Conservation (phyloP, 1,140 invertebrate genomes). For the Mactra quadrangularis region DNA sequence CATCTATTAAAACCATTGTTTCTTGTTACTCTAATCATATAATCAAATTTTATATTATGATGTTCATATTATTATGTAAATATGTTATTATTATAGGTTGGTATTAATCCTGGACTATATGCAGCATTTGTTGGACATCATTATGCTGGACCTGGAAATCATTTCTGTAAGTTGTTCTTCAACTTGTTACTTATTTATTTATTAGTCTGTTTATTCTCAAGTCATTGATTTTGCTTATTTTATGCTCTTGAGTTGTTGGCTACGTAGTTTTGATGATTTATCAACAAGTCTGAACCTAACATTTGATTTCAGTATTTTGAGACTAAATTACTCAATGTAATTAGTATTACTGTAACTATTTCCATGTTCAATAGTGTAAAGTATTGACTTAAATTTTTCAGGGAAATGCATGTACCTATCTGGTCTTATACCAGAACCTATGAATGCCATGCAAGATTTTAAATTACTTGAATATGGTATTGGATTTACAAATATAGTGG, state of each 20-base stretch:
- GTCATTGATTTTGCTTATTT: not conserved
- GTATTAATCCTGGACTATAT: constrained; percentile 98
- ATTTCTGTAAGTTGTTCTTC: constrained; percentile 92
- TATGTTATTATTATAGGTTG: constrained; percentile 89
- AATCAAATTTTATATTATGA: too few species aligned
- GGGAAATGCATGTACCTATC: constrained; percentile 98
- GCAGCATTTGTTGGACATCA: constrained; percentile 99
- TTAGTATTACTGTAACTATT: not conserved
- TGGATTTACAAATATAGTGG: constrained; percentile 99
- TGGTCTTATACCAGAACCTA: constrained; percentile 96
- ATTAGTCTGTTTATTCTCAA: not conserved
- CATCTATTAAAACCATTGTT: not conserved
- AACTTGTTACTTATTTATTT: not conserved
- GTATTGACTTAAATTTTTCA: constrained; percentile 78
- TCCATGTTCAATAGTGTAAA: not conserved
- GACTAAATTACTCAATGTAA: not conserved
- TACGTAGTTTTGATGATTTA: not conserved
- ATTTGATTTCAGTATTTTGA: not conserved
- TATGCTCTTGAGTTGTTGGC: not conserved
- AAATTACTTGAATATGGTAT: constrained; percentile 96
- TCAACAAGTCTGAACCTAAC: not conserved
- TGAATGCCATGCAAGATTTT: constrained; percentile 98
- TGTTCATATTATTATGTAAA: constrained; percentile 27
- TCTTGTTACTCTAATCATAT: constrained; percentile 2
- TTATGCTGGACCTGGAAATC: constrained; percentile 98